phyloP scores from a whole-genome alignment of 2,888 invertebrate genomes.

The Odontocolon sp. region DNA sequence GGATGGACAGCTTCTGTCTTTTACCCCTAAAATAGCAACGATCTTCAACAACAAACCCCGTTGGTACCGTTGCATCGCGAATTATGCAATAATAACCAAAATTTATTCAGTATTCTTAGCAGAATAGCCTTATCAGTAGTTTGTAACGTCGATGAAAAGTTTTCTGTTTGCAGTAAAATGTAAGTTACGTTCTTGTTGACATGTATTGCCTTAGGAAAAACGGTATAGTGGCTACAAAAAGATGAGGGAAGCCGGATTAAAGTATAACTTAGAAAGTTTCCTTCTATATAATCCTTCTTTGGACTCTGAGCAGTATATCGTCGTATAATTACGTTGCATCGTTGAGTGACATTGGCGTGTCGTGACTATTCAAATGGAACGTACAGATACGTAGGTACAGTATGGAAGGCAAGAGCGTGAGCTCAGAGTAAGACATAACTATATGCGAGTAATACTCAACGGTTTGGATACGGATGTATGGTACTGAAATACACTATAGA shows the following conservation, averaged over 20 bases:
- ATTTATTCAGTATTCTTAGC: too few species aligned
- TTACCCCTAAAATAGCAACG: too few species aligned
- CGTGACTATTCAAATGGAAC: conserved; percentile 12
- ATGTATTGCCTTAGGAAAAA: background rate
- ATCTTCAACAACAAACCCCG: too few species aligned
- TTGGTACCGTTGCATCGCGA: too few species aligned
- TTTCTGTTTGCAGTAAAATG: background rate
- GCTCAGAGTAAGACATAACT: conserved; percentile 7
- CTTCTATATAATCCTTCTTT: background rate
- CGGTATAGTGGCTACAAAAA: background rate
- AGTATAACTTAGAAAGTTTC: conserved; percentile 2
- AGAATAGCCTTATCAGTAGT: too few species aligned
- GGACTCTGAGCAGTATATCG: background rate
- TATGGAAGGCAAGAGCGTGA: background rate
- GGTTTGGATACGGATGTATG: background rate
- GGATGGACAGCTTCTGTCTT: too few species aligned
- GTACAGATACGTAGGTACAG: background rate
- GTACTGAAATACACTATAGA: background rate
- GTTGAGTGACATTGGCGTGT: conserved; percentile 36
- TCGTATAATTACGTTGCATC: conserved; percentile 40
- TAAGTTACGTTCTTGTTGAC: background rate
- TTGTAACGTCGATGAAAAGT: too few species aligned
- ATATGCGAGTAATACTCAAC: conserved; percentile 12
- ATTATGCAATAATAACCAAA: too few species aligned
- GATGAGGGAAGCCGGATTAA: background rate